A percentile compares a stretch with the other conserved stretches of the same genome.
These are phyloP conservation scores for Pectinophora gossypiella DNA, from an alignment of 1,140 invertebrate genomes.

Conservation along the genomic window DNA sequence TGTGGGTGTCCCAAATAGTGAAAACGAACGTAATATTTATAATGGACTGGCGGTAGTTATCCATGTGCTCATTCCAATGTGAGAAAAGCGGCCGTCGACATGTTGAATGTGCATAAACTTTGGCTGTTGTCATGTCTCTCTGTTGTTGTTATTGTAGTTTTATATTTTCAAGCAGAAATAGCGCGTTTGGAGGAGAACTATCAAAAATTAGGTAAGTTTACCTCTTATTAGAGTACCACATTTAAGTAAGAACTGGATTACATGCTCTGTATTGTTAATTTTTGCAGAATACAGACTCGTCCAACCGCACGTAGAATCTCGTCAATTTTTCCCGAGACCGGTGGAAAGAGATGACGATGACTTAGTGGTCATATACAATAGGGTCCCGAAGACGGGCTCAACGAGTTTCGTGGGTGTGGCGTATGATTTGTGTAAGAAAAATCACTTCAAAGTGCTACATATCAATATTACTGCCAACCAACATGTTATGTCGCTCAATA, in stretches of 20 bases:
- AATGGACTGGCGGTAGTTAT: slow-evolving; percentile 49
- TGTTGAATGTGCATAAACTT: slow-evolving; percentile 67
- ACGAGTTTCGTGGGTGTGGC: slow-evolving; percentile 98
- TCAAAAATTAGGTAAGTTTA: slow-evolving; percentile 48
- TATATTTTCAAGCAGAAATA: slow-evolving; percentile 69
- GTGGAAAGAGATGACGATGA: slow-evolving; percentile 75
- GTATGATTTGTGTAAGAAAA: slow-evolving; percentile 95
- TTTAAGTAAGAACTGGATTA: neutral
- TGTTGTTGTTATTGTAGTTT: slow-evolving; percentile 57
- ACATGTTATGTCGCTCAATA: slow-evolving; percentile 93
- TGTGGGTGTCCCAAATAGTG: slow-evolving; percentile 40
- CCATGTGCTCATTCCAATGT: slow-evolving; percentile 39
- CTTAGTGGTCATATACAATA: slow-evolving; percentile 93
- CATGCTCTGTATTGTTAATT: neutral
- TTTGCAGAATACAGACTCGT: slow-evolving; percentile 63
- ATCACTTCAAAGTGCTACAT: slow-evolving; percentile 92
- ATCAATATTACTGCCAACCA: slow-evolving; percentile 97
- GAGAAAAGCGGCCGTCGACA: slow-evolving; percentile 2
- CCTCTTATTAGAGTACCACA: neutral
- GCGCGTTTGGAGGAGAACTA: slow-evolving; percentile 53
- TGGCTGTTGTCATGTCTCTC: slow-evolving; percentile 59
- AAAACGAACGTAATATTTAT: slow-evolving; percentile 48
- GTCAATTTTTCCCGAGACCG: slow-evolving; percentile 47
- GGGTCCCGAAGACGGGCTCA: slow-evolving; percentile 99
- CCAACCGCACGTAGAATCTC: slow-evolving; percentile 48